Evolutionary conservation across 2,797 vertebrate species (phyloP).

Genomic region (Phyllotis vaccarum): DNA sequence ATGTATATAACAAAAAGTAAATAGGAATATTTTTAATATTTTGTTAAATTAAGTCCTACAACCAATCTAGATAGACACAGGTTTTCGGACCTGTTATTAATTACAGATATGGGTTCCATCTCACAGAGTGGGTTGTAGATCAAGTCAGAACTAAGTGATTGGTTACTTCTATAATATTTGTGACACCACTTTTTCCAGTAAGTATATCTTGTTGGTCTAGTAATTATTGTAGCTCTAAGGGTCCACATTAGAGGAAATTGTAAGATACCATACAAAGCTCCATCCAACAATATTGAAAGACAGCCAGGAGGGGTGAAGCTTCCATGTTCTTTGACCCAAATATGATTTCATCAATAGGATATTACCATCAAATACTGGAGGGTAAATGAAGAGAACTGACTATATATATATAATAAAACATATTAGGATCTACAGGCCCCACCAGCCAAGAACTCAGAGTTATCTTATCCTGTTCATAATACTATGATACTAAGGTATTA

Average conservation of each 20-base stretch:
- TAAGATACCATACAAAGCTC: too few species aligned
- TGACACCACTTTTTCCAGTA: background rate
- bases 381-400: background rate
- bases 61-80: background rate
- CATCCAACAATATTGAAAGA: background rate
- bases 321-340: background rate
- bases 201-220: background rate
- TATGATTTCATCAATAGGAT: background rate
- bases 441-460: background rate
- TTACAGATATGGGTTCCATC: background rate
- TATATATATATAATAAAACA: background rate
- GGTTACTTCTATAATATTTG: background rate
- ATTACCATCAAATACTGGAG: background rate
- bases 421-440: background rate
- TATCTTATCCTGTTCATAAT: background rate
- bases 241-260: too few species aligned
- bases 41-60: background rate
- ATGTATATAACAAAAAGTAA: background rate
- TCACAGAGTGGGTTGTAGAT: background rate
- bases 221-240: background rate
- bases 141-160: background rate
- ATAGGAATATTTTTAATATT: background rate
- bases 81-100: background rate
- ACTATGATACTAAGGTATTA: background rate
- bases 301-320: background rate